phyloP scores from a whole-genome alignment of 2,888 invertebrate genomes.

The Resseliella maxima region DNA sequence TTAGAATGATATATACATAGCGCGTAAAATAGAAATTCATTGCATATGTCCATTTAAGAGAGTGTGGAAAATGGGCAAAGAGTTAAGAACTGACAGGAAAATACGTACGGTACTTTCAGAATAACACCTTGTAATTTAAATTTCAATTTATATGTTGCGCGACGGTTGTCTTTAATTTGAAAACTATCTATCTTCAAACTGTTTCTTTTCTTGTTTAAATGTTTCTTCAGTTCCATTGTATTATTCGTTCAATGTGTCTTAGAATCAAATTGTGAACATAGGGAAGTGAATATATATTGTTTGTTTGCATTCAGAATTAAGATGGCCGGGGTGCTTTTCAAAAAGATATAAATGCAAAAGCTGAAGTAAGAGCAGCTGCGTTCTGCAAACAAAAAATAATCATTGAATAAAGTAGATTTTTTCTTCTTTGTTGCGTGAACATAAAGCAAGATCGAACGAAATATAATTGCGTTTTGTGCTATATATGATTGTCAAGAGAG shows the following conservation, averaged over 20 bases:
- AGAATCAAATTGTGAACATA: constrained; percentile 10
- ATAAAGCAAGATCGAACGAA: neutral
- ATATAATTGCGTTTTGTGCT: neutral
- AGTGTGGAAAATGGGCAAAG: neutral
- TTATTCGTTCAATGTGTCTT: neutral
- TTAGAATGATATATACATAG: neutral
- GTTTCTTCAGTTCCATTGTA: neutral
- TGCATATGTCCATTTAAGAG: neutral
- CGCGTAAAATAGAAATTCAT: neutral
- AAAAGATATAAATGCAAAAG: neutral
- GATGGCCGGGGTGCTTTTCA: neutral
- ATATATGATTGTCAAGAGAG: neutral
- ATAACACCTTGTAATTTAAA: constrained; percentile 13
- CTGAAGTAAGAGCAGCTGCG: neutral
- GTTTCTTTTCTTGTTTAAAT: neutral
- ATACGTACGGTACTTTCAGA: neutral
- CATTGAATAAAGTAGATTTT: neutral
- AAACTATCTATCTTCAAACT: neutral
- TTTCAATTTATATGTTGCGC: neutral
- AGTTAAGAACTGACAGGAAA: neutral
- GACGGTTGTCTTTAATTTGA: neutral
- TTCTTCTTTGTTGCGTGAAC: neutral
- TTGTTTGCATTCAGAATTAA: neutral
- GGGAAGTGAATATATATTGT: neutral
- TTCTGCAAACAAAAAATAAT: constrained; percentile 8